phyloP scores from a whole-genome alignment of 2,113 vertebrate species.

The Pelecanus crispus region DNA sequence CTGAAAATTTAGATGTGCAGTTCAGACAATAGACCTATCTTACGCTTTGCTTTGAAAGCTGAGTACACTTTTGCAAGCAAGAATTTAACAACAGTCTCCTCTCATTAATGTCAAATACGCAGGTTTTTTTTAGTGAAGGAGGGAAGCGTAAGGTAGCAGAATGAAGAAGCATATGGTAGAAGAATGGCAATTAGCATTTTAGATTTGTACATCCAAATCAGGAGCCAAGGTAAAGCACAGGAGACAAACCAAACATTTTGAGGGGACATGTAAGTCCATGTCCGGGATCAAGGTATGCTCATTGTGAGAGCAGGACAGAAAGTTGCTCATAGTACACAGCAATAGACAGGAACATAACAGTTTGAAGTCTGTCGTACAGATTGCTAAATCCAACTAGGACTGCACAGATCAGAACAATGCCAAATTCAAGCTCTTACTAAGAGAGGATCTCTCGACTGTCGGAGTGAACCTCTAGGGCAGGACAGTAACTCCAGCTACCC shows the following conservation, averaged over 20 bases:
- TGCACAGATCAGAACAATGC: not conserved
- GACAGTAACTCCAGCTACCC: not conserved
- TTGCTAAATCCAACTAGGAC: not conserved
- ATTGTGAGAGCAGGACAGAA: not conserved
- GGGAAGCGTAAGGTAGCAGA: not conserved
- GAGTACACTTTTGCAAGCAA: not conserved
- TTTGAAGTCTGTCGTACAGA: not conserved
- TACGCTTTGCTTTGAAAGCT: not conserved
- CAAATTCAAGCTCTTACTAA: not conserved
- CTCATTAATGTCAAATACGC: not conserved
- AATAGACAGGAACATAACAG: not conserved
- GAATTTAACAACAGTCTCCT: not conserved
- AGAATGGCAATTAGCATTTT: not conserved
- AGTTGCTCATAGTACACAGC: not conserved
- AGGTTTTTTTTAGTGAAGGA: not conserved
- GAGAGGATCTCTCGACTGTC: not conserved
- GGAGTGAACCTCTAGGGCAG: not conserved
- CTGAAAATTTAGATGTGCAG: not conserved
- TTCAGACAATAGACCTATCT: not conserved
- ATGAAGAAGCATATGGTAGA: not conserved
- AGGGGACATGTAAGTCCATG: not conserved
- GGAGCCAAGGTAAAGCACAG: not conserved
- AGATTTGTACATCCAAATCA: not conserved
- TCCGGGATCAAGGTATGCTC: not conserved
- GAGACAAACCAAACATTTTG: not conserved